These are phyloP conservation scores for Myotis daubentonii DNA, from an alignment of 2,797 vertebrate genomes.

Conservation along the genomic window DNA sequence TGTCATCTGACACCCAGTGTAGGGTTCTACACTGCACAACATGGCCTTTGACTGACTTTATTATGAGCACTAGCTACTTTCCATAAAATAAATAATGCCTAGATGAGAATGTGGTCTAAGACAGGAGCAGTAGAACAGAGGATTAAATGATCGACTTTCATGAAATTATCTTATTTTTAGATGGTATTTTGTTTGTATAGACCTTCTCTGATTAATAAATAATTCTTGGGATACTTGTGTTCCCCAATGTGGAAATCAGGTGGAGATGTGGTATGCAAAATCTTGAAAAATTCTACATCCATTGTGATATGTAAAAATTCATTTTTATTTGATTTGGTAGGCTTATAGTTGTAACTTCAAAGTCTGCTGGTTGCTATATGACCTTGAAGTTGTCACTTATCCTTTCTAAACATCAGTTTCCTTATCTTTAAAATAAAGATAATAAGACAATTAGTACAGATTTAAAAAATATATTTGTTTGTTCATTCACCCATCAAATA, in stretches of 20 bases:
- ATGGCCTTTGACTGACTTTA: neutral
- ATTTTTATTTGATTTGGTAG: neutral
- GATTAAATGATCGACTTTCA: neutral
- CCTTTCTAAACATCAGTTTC: neutral
- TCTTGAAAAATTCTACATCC: neutral
- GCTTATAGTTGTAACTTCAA: neutral
- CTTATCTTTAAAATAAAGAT: neutral
- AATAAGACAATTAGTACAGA: neutral
- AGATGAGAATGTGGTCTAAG: neutral
- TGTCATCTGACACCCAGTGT: neutral
- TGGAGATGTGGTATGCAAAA: neutral
- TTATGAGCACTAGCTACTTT: neutral
- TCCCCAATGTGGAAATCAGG: neutral
- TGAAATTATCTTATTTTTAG: constrained; percentile 26
- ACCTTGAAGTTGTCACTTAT: neutral
- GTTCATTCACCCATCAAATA: neutral
- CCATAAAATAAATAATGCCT: neutral
- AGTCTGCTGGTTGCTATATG: neutral
- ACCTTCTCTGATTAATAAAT: neutral
- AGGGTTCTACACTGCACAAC: neutral
- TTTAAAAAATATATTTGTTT: neutral
- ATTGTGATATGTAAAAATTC: neutral
- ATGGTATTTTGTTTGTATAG: neutral
- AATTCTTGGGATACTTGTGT: neutral
- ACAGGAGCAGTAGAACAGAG: neutral